These are phyloP conservation scores for Leptinotarsa tumamoca DNA, from an alignment of 2,888 invertebrate genomes.

Conservation along the genomic window DNA sequence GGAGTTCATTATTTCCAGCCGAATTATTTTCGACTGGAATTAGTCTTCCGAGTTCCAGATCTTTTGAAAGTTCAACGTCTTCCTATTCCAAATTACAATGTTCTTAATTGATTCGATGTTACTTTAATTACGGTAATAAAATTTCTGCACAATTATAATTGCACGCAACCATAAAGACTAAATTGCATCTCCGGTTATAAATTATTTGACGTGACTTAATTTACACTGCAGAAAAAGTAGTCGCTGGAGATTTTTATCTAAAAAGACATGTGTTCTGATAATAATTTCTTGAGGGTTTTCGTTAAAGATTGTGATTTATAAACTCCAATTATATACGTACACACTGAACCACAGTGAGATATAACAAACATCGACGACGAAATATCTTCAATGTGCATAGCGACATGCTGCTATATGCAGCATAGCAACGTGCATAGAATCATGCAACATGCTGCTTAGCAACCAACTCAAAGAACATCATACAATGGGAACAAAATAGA, in stretches of 20 bases:
- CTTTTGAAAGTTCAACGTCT: background rate
- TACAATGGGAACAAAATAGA: too few relatives aligned
- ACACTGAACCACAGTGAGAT: too few relatives aligned
- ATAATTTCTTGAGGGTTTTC: background rate
- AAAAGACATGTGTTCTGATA: background rate
- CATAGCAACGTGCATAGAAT: too few relatives aligned
- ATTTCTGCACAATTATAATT: slow-evolving; percentile 12
- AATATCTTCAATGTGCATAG: too few relatives aligned
- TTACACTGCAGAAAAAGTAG: background rate
- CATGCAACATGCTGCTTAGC: too few relatives aligned
- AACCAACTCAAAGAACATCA: too few relatives aligned
- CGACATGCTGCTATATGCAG: too few relatives aligned
- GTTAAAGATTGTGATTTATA: background rate
- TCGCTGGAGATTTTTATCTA: background rate
- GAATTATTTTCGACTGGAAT: background rate
- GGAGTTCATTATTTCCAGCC: too few relatives aligned
- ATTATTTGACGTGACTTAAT: slow-evolving; percentile 3
- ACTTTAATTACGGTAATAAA: slow-evolving; percentile 16
- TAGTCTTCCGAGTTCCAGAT: background rate
- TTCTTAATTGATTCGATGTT: slow-evolving; percentile 7
- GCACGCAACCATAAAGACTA: background rate
- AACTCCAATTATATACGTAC: background rate
- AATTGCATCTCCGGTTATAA: background rate
- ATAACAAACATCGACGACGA: too few relatives aligned
- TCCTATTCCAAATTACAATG: slow-evolving; percentile 11